Evolutionary conservation across 2,797 vertebrate genomes (phyloP).

Genomic region (Neoniphon sammara): DNA sequence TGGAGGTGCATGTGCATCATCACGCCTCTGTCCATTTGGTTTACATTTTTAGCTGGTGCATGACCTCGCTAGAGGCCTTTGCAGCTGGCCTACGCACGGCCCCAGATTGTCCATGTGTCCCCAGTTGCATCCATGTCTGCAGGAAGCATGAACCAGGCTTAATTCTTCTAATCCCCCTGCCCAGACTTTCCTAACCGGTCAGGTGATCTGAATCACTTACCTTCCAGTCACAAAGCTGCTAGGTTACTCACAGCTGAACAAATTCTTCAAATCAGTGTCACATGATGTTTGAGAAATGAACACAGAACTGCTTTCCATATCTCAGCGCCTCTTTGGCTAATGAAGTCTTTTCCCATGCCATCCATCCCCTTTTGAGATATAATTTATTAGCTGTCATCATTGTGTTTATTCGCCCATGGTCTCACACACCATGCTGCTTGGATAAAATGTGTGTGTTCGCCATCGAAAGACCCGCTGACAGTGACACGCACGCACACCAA

Average conservation of each 20-base stretch:
- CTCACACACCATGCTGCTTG: not conserved
- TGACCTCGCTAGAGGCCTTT: no score
- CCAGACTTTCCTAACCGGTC: no score
- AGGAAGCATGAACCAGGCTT: no score
- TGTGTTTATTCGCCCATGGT: not conserved
- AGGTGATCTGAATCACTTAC: no score
- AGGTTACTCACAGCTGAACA: no score
- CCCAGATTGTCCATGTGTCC: no score
- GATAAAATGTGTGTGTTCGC: not conserved
- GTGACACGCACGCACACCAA: not conserved
- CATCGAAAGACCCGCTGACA: not conserved
- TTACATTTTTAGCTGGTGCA: no score
- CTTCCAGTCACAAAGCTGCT: conserved; percentile 2
- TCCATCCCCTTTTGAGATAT: not conserved
- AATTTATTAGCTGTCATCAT: not conserved
- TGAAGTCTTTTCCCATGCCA: not conserved
- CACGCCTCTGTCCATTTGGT: no score
- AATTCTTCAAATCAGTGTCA: not conserved
- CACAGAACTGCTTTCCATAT: not conserved
- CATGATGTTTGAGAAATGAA: conserved; percentile 22
- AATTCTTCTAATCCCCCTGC: no score
- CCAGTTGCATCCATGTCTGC: no score
- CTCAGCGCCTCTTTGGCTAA: not conserved
- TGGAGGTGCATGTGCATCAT: no score
- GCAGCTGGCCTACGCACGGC: no score